Conservation (phyloP, 2,888 invertebrate genomes). For the Octonoba sinensis region DNA sequence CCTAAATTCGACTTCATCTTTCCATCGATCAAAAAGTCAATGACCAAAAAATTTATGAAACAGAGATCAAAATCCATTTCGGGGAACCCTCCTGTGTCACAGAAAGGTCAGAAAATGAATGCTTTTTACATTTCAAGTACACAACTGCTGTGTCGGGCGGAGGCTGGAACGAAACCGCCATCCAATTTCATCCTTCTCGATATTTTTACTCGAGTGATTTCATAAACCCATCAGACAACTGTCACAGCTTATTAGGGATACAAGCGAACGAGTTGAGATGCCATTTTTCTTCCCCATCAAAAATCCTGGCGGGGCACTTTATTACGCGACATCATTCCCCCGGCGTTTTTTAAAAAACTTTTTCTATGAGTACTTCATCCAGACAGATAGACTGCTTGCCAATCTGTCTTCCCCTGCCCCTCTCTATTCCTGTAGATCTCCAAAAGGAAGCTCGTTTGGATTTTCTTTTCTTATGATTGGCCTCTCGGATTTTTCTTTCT, state of each 20-base stretch:
- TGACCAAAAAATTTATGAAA: no score
- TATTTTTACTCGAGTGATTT: conserved; percentile 30
- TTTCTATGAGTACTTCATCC: conserved; percentile 15
- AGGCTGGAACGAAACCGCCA: no score
- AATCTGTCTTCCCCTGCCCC: conserved; percentile 25
- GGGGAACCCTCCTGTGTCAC: no score
- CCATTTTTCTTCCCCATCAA: conserved; percentile 46
- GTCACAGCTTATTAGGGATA: conserved; percentile 53
- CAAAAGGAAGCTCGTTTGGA: conserved; percentile 29
- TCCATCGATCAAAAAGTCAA: no score
- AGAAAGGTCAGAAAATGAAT: no score
- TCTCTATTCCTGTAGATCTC: conserved; percentile 18
- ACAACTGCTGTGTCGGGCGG: no score
- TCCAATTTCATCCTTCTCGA: no score
- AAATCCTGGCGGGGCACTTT: conserved; percentile 36
- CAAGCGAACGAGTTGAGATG: conserved; percentile 35
- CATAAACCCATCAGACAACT: conserved; percentile 42
- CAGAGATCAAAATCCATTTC: no score
- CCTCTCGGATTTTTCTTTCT: background rate
- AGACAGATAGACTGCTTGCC: conserved; percentile 21
- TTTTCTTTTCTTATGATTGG: conserved; percentile 7
- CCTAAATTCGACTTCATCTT: no score
- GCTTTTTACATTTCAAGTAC: no score
- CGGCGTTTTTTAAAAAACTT: background rate
- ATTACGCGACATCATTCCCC: conserved; percentile 46